A percentile compares a stretch with the other conserved stretches of the same genome.
Evolutionary conservation across 2,888 invertebrate species (phyloP).

Genomic region (Thymelicus lineola): DNA sequence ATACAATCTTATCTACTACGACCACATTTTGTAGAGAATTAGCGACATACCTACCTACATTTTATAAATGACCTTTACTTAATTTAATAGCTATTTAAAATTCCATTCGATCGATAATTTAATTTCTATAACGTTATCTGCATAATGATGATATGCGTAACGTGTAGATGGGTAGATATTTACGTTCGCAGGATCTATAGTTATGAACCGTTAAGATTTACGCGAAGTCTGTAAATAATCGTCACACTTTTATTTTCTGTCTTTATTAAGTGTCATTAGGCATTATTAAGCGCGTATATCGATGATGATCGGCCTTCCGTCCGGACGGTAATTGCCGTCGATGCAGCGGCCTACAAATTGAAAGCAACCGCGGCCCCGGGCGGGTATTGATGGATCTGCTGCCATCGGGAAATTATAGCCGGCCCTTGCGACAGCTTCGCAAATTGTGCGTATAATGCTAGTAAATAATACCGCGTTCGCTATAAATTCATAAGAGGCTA

Average conservation of each 20-base stretch:
- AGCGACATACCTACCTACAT: too few relatives aligned
- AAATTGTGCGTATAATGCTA: conserved; percentile 85
- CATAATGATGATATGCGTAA: not conserved
- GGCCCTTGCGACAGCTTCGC: conserved; percentile 83
- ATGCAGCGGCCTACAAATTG: conserved; percentile 84
- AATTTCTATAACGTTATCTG: not conserved
- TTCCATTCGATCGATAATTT: not conserved
- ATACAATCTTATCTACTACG: too few relatives aligned
- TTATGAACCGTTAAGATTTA: conserved; percentile 57
- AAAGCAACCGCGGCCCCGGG: conserved; percentile 81
- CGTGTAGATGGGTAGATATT: conserved; percentile 1
- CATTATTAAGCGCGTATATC: conserved; percentile 82
- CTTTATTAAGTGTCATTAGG: conserved; percentile 84
- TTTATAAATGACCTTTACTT: too few relatives aligned
- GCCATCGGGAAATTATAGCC: conserved; percentile 83
- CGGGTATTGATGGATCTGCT: conserved; percentile 83
- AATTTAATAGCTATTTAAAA: not conserved
- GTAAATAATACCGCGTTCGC: conserved; percentile 78
- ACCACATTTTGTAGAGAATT: too few relatives aligned
- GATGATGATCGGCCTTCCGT: conserved; percentile 83
- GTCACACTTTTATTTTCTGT: conserved; percentile 80
- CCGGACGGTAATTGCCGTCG: conserved; percentile 78
- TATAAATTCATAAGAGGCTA: conserved; percentile 76
- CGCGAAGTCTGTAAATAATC: conserved; percentile 73
- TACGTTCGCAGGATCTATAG: conserved; percentile 2